Conservation (phyloP, 2,113 vertebrate genomes). For the Ascaphus truei region DNA sequence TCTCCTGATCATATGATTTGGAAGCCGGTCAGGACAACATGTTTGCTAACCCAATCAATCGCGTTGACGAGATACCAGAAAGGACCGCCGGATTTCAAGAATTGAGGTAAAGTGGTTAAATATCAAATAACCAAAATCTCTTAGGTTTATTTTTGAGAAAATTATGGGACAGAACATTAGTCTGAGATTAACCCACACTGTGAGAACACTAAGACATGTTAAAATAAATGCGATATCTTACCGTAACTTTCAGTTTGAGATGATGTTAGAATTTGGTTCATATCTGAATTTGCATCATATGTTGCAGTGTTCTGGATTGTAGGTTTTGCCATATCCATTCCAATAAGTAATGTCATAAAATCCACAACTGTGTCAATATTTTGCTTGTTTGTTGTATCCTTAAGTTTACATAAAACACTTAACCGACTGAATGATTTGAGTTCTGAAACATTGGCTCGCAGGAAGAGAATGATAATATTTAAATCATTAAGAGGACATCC, state of each 20-base stretch:
- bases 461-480: slow-evolving; percentile 87
- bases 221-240: slow-evolving; percentile 7
- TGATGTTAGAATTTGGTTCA: slow-evolving; percentile 1
- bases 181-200: too few relatives aligned
- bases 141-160: too few relatives aligned
- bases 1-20: too few relatives aligned
- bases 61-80: too few relatives aligned
- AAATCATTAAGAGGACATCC: slow-evolving; percentile 91
- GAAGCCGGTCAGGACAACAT: too few relatives aligned
- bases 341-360: slow-evolving; percentile 91
- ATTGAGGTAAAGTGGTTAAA: too few relatives aligned
- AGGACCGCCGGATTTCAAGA: too few relatives aligned
- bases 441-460: slow-evolving; percentile 79
- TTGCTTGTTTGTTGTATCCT: slow-evolving; percentile 63
- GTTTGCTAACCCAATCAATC: too few relatives aligned
- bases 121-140: too few relatives aligned
- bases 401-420: slow-evolving; percentile 74
- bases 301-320: slow-evolving; percentile 21
- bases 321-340: slow-evolving; percentile 62
- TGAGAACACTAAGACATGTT: too few relatives aligned
- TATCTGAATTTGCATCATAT: fast-evolving
- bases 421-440: slow-evolving; percentile 85
- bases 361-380: slow-evolving; percentile 80
- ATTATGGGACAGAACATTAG: too few relatives aligned
- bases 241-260: slow-evolving; percentile 11